Conservation (phyloP, 2,888 invertebrate species). For the Chaitophorus viminalis region DNA sequence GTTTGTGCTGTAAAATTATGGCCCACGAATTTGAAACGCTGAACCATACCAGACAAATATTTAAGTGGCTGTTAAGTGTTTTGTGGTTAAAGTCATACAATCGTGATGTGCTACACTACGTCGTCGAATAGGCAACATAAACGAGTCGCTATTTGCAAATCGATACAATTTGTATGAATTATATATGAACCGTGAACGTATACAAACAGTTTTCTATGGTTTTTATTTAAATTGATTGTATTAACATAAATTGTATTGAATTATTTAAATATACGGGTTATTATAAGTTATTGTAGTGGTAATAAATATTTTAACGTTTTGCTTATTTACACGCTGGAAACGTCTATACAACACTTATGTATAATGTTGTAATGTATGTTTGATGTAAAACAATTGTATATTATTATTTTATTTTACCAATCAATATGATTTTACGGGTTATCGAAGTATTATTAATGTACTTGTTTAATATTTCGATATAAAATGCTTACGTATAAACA, state of each 20-base stretch:
- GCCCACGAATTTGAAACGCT: not conserved
- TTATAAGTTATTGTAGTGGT: not conserved
- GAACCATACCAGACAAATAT: not conserved
- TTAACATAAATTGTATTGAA: not conserved
- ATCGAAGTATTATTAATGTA: not conserved
- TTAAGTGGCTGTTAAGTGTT: not conserved
- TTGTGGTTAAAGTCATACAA: not conserved
- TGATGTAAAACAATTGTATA: not conserved
- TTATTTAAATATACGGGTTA: not conserved
- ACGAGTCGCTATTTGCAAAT: not conserved
- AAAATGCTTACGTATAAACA: not conserved
- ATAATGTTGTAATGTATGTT: too few relatives aligned
- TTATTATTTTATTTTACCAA: not conserved
- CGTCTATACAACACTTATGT: not conserved
- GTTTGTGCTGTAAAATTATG: conserved; percentile 8
- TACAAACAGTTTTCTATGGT: not conserved
- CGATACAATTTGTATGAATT: not conserved
- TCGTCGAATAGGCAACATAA: not conserved
- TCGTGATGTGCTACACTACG: not conserved
- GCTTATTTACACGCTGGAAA: not conserved
- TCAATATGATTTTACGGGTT: not conserved
- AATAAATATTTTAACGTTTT: not conserved
- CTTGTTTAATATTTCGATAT: not conserved
- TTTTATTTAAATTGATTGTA: conserved; percentile 3
- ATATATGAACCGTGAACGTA: not conserved